These are phyloP conservation scores for Motacilla alba DNA, from an alignment of 2,113 vertebrate genomes.

Conservation along the genomic window DNA sequence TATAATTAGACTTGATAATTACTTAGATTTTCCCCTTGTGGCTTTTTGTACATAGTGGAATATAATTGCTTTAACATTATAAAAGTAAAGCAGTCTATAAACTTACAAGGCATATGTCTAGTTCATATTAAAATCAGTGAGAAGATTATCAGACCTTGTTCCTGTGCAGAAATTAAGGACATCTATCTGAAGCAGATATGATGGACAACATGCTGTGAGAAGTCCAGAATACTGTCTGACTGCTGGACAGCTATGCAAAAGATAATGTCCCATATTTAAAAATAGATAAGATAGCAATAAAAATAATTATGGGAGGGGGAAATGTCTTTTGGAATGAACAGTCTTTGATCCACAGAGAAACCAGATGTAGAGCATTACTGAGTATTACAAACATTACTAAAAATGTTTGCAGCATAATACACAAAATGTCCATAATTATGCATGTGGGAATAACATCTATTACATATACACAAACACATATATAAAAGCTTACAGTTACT, in stretches of 20 bases:
- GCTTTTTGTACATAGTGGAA: constrained; percentile 5
- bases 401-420: not conserved
- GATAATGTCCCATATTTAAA: not conserved
- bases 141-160: not conserved
- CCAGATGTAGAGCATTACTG: not conserved
- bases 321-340: not conserved
- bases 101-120: not conserved
- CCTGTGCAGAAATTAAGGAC: not conserved
- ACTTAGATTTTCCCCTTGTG: constrained; percentile 21
- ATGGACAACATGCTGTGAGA: not conserved
- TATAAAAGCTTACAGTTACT: not conserved
- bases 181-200: not conserved
- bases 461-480: not conserved
- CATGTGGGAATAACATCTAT: not conserved
- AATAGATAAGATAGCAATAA: not conserved
- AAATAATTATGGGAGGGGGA: not conserved
- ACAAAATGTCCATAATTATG: not conserved
- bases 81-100: not conserved
- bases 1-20: constrained; percentile 27
- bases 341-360: not conserved
- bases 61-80: constrained; percentile 11
- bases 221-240: not conserved
- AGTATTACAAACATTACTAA: not conserved
- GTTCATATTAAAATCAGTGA: not conserved
- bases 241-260: not conserved